Evolutionary conservation across 2,888 invertebrate genomes (phyloP), one percentile per base, ranked within the genome.

Genomic region (Drosophila dives): DNA sequence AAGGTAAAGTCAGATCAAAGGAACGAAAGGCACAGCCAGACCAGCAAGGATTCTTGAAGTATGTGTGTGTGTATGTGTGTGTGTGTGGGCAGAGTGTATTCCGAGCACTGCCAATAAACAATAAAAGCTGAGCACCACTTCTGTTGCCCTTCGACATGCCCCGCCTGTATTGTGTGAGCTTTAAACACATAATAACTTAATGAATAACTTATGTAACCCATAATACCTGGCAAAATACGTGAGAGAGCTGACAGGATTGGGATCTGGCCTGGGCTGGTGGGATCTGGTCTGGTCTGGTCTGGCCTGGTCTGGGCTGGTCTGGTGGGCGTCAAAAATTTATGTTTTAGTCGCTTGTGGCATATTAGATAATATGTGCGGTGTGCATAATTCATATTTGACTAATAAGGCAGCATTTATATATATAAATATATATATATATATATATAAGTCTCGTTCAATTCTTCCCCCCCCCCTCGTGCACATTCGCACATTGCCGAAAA

Each of bases 131-230:
- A 77, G 80, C 59, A 75, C 83, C 85, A 63, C 79, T 78, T 65
- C 75, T 55, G 32, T 32, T 45, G 64, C 29, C 64, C 64, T 71
- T 66, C 38, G 26, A 62, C 66, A 50, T 38, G 26, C 36, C 15
- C n/a, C 17, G 36, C 8, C 32, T 36, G 68, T 65, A 80, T 82
- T 82, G 77, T 87, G 62, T 87, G 75, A 68, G 80, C 80, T 66
- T 89, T 89, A 86, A 87, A 86, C 87, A 86, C 87, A 77, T 89
- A 86, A 89, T 89, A 89, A 87, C 89, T 81, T 84, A 86, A 85
- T 86, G 84, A 83, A 82, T 82, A 82, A 83, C 58, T 76, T 76
- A 83, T 81, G 71, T 77, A 75, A 75, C 77, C 72, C 76, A 76
- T 77, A 80, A 75, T 80, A 64, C 76, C 80, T 66, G 76, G 65